Base-by-base conservation (phyloP, 2,797 vertebrate genomes). In the Emys orbicularis region DNA sequence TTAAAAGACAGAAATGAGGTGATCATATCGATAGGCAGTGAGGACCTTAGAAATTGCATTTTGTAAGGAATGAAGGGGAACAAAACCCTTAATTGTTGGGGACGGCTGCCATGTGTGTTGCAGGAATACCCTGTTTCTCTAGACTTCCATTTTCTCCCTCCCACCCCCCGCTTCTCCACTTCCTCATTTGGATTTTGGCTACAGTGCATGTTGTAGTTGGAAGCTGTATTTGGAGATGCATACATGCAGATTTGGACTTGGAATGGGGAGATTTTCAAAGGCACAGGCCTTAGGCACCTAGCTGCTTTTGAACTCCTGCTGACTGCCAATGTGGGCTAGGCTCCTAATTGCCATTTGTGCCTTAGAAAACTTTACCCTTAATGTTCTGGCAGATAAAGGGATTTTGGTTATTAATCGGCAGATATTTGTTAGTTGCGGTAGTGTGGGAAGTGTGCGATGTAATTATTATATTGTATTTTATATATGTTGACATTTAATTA, bases 401-500 rank as follows among this genome's bases (percentile, higher is more conserved):
- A 4, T 83, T 95, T 92, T 12, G 72, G 10, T 65, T 87, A 77
- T 87, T 95, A 89, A 81, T 92, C 80, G 90, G 57, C 65, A 59
- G 57, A 12, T 44, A 21, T 81, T 95, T 87, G 54, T 92, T 90
- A 79, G 25, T 61, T 76, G 59, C 91, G 49, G 31, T 57, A 84
- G 15, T 76, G 76, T 74, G 25, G 25, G 25, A 74, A 74, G 25
- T 44, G 72, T 74, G 25, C 12, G 12, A 37, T 74, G 10, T 61
- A 83, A 83, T 65, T n/a, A 59, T 59, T 59, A 59, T 34, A 8
- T 65, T 65, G 31, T 91, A 53, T 83, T 44, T 56, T 76, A 50
- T 79, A 2, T 91, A 61, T 91, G 85, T 72, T 56, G 37, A 54
- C 86, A 49, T 87, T 89, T 92, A 92, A 94, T 95, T 95, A 79